These are phyloP conservation scores for Rhea pennata DNA, from an alignment of 2,113 vertebrate genomes.

Conservation along the genomic window DNA sequence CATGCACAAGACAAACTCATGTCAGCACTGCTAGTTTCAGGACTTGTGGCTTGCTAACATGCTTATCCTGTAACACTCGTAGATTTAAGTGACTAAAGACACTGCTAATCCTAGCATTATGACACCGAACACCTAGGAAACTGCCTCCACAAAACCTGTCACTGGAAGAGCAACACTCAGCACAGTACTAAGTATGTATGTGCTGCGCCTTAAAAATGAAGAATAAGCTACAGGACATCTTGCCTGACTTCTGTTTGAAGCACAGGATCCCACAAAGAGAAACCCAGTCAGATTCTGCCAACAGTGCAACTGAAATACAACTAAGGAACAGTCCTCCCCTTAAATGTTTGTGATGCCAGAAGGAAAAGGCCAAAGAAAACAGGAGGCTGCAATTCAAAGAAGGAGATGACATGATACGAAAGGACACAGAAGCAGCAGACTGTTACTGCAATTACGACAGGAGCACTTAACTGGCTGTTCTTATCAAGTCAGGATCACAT, in stretches of 20 bases:
- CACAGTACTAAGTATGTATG: background rate
- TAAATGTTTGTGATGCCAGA: background rate
- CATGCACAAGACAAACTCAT: background rate
- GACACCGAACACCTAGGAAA: background rate
- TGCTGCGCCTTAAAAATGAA: background rate
- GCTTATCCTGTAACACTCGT: background rate
- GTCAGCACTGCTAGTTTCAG: background rate
- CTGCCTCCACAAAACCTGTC: background rate
- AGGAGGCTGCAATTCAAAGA: background rate
- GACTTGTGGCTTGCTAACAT: background rate
- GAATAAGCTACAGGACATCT: rapidly evolving
- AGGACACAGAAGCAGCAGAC: background rate
- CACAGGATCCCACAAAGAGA: background rate
- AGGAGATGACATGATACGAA: background rate
- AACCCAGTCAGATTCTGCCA: background rate
- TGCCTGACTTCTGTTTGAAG: background rate
- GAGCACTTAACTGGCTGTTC: background rate
- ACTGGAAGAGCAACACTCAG: background rate
- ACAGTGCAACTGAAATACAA: background rate
- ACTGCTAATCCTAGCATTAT: background rate
- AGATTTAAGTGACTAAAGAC: background rate
- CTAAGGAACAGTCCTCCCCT: background rate
- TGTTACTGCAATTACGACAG: background rate
- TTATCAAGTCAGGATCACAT: background rate
- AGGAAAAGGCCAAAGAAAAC: background rate